Conservation (phyloP, 1,140 invertebrate genomes). For the Euwallacea similis region DNA sequence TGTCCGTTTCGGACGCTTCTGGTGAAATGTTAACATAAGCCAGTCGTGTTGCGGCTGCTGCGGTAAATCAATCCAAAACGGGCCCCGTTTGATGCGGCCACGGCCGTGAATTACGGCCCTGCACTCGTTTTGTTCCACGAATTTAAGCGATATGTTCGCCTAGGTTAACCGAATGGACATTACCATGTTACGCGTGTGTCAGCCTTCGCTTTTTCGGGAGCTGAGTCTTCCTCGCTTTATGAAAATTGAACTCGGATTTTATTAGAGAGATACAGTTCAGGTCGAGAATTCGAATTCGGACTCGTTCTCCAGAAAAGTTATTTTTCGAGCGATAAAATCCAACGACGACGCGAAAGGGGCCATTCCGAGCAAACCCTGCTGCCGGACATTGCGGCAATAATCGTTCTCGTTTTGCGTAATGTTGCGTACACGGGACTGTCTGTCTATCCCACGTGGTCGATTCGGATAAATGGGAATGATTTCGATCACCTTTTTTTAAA, state of each 20-base stretch:
- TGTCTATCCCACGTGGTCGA: conserved; percentile 34
- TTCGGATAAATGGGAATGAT: conserved; percentile 19
- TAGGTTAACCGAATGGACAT: conserved; percentile 18
- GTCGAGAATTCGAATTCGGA: not conserved
- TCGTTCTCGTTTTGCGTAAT: conserved; percentile 33
- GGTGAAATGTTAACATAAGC: conserved; percentile 40
- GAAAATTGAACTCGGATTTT: no score
- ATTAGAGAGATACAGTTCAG: no score
- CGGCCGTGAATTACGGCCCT: conserved; percentile 34
- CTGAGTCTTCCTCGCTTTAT: not conserved
- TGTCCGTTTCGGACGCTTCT: conserved; percentile 40
- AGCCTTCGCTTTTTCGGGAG: not conserved
- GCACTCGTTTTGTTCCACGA: conserved; percentile 29
- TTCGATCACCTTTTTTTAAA: conserved; percentile 14
- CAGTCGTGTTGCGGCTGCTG: conserved; percentile 40
- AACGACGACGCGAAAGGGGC: conserved; percentile 26
- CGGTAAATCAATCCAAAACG: conserved; percentile 51
- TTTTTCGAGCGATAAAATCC: conserved; percentile 29
- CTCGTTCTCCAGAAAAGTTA: conserved; percentile 23
- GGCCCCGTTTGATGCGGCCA: conserved; percentile 49
- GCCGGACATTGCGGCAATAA: conserved; percentile 35
- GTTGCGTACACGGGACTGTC: conserved; percentile 30
- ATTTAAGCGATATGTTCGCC: conserved; percentile 34
- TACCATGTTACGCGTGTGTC: conserved; percentile 20
- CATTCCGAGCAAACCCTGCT: conserved; percentile 27